Base-by-base conservation (phyloP, 2,888 invertebrate species). In the Tipula vernalis region DNA sequence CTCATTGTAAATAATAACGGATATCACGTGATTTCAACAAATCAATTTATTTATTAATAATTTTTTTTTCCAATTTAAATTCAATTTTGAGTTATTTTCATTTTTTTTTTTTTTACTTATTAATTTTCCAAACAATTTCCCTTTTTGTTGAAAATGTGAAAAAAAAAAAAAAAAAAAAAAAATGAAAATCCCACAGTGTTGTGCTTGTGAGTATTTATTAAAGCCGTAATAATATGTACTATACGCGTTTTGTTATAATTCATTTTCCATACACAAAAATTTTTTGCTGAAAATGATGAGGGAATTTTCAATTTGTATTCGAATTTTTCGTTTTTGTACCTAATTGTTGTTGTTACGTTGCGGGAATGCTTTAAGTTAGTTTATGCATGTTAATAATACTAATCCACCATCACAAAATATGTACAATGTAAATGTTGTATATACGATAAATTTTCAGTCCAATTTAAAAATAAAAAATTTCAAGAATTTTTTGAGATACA, bases 101-200 rank as follows among this genome's bases (percentile, higher is more conserved):
- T 36, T 83, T 83, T 39, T 39, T 39, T 4, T 39, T 83, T 83
- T 83, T 83, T 83, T 83, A 83, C 36, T 28, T 71, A 71, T 28
- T 84, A 84, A 84, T 84, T 84, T 84, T 84, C 84, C 84, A 84
- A 84, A 84, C 84, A 84, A 84, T 84, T 84, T 84, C 84, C 84
- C 39, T 39, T 84, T 84, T 39, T 41, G 39, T 84, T 36, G 71
- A 51, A 51, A 15, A 51, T 51, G 51, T 15, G 71, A 28, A 71
- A 15, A 51, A 42, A 42, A 6, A 10, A 42, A 42, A 42, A 42
- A 42, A 42, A 42, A 42, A 42, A 42, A 47, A 71, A 71, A 28
- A 71, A 3, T 10, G n/a, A n/a, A 71, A 71, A 18, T 28, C 28
- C 71, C 71, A 71, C 71, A 10, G 71, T 71, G 71, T 10, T 71